Evolutionary conservation across 1,140 invertebrate genomes (phyloP).

Genomic region (Euwallacea fornicatus): DNA sequence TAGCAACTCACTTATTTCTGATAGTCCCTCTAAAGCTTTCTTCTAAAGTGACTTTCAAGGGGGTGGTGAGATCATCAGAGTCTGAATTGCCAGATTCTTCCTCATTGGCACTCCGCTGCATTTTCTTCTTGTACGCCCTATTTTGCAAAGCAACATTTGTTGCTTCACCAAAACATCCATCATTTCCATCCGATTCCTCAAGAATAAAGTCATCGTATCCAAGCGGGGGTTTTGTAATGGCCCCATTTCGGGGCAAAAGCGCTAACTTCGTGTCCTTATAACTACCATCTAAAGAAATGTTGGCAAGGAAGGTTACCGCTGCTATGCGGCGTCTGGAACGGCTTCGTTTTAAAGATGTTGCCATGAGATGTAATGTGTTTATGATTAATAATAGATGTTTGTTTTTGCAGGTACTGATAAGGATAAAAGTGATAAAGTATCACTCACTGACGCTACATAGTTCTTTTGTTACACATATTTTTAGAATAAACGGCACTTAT

Average conservation of each 20-base stretch:
- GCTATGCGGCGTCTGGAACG: constrained; percentile 75
- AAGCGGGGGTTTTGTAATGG: constrained; percentile 49
- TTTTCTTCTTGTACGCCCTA: constrained; percentile 11
- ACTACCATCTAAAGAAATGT: constrained; percentile 91
- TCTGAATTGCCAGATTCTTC: constrained; percentile 64
- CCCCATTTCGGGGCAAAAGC: constrained; percentile 57
- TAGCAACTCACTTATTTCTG: constrained; percentile 33
- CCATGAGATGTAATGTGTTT: constrained; percentile 16
- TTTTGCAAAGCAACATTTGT: constrained; percentile 48
- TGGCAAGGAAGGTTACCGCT: constrained; percentile 88
- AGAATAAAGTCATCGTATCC: constrained; percentile 53
- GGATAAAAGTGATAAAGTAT: constrained; percentile 25
- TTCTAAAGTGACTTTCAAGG: background rate
- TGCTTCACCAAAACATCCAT: constrained; percentile 55
- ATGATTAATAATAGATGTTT: background rate
- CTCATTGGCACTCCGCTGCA: constrained; percentile 25
- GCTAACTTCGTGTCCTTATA: constrained; percentile 80
- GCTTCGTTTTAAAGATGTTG: constrained; percentile 59
- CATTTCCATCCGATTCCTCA: constrained; percentile 53
- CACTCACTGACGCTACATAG: constrained; percentile 38
- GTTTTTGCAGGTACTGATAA: constrained; percentile 37
- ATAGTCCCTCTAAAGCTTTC: constrained; percentile 16
- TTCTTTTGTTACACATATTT: constrained; percentile 35
- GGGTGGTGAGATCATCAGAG: constrained; percentile 64
- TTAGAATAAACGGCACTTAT: constrained; percentile 28